Evolutionary conservation across 2,113 vertebrate genomes (phyloP), one percentile per base, ranked within the genome.

Genomic region (Nematolebias whitei): DNA sequence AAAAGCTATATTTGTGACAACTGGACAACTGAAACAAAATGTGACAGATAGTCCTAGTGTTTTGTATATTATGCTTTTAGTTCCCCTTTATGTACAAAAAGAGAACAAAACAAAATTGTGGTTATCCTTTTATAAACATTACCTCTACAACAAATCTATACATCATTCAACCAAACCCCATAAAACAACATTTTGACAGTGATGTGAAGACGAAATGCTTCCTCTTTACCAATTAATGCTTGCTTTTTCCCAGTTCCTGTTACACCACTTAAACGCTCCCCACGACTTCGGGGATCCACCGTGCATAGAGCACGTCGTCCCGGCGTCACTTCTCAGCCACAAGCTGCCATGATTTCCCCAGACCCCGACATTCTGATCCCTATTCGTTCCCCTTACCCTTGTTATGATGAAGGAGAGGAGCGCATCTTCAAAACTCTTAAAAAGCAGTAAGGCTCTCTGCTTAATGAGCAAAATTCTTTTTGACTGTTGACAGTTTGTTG

Each of bases 341-440:
- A 68, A 1, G 16, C 71, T 0, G 6, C 85, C 15, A 74, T 90
- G 48, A 66, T 83, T 19, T 88, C 88, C 1, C 23, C 78, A 7
- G 91, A 92, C 44, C 92, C 92, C 1, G 92, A 93, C 68, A 77
- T 93, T 65, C 86, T 93, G 48, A 86, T 92, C 29, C 91, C 89
- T 1, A 89, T 88, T 14, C 68, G 89, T 47, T 10, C 79, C 13
- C 73, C 91, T 2, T 82, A 86, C 43, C 43, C 86, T 20, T 57
- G 79, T 49, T 89, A 84, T 54, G 82, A 87, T 19, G 90, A 91
- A 0, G 86, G 91, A 20, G 88, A 80, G 8, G 93, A 68, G 55
- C 86, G 78, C 74, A 88, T 65, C 88, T 89, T 76, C 61, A 92
- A 88, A 92, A 88, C 49, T 77, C 90, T 87, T 77, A 91, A 57